Evolutionary conservation across 2,888 invertebrate species (phyloP).

Genomic region (Bruchidius siliquastri): DNA sequence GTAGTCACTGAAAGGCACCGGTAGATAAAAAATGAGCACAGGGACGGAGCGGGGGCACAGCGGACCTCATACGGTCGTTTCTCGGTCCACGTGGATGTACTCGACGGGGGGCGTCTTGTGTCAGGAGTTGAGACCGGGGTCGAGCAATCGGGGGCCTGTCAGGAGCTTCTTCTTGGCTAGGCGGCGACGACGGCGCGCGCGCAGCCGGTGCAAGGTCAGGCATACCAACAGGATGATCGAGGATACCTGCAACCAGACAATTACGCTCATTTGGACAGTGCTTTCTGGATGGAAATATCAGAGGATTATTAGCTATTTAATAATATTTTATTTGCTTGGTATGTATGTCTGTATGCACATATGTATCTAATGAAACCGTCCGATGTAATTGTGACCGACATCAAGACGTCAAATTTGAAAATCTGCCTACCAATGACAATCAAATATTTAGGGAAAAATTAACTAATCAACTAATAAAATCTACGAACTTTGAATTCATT

Average conservation of each 20-base stretch:
- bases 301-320: too few species aligned
- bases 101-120: conserved; percentile 88
- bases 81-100: conserved; percentile 88
- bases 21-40: conserved; percentile 46
- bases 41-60: conserved; percentile 43
- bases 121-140: conserved; percentile 72
- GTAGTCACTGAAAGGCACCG: conserved; percentile 45
- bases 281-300: too few species aligned
- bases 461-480: too few species aligned
- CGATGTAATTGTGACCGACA: too few species aligned
- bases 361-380: too few species aligned
- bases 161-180: conserved; percentile 51
- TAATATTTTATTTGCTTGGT: too few species aligned
- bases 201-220: conserved; percentile 55
- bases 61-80: conserved; percentile 78
- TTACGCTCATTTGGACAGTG: too few species aligned
- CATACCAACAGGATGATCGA: conserved; percentile 56
- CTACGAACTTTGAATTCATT: too few species aligned
- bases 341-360: too few species aligned
- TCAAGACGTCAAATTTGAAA: too few species aligned
- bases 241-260: conserved; percentile 35
- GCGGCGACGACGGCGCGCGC: conserved; percentile 51
- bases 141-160: conserved; percentile 59
- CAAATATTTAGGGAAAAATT: too few species aligned
- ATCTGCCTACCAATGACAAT: too few species aligned